Evolutionary conservation across 2,888 invertebrate species (phyloP), one percentile per base, ranked within the genome.

Genomic region (Standfussiana lucernea): DNA sequence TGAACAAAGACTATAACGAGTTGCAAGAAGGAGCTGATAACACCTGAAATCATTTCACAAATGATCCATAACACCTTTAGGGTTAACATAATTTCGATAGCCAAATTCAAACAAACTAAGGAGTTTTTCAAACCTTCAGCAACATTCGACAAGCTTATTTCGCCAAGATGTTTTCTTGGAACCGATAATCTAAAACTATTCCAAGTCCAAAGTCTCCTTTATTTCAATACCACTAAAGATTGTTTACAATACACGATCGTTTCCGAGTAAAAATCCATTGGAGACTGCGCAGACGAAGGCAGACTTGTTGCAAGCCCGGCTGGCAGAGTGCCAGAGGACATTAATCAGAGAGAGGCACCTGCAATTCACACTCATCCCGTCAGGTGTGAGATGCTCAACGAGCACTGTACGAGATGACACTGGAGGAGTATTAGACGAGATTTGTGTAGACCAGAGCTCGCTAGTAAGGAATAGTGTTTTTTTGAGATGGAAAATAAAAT

Each of bases 301-400:
- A 77, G 90, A 92, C 91, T 90, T 92, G 92, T 92, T 91, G 91
- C 91, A 86, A 89, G 81, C 78, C 42, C 67, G 70, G 75, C 87
- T 94, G 93, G 93, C 92, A 65, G 40, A 45, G 42, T 82, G 93
- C 93, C 93, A 93, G 71, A 73, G 88, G 76, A 83, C 90, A 89
- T 92, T 91, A 91, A 92, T 92, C 85, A 89, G 90, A 88, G 89
- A 81, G 86, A 89, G 89, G 90, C 91, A 93, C 92, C 93, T 92
- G 92, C 90, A 90, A 90, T 89, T 90, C 88, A 89, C 90, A 89
- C 90, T 84, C 82, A 84, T 84, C 86, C 81, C 85, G 83, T 88
- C 80, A 84, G 85, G 86, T 85, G 83, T 83, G 73, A 84, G 85
- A 80, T 84, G 66, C 75, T 81, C 72, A 81, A 80, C 77, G 76